Conservation (phyloP, 1,140 invertebrate species). For the Euura lappo region DNA sequence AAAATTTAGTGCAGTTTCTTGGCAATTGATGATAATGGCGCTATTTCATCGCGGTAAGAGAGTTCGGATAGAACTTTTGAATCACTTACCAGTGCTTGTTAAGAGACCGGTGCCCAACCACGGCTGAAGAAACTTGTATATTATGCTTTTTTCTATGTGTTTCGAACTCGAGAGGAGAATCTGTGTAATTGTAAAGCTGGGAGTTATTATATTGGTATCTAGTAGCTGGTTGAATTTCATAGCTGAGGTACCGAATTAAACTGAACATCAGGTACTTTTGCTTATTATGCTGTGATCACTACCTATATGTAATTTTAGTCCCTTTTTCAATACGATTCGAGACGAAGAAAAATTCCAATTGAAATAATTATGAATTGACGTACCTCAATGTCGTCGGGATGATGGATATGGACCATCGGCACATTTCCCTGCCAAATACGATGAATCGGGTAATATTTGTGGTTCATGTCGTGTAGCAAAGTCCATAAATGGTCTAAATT, state of each 20-base stretch:
- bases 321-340: too few relatives aligned
- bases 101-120: conserved; percentile 74
- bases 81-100: conserved; percentile 56
- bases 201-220: not conserved
- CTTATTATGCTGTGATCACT: too few relatives aligned
- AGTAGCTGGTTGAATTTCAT: too few relatives aligned
- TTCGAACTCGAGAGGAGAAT: conserved; percentile 49
- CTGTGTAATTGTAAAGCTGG: conserved; percentile 22
- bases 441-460: conserved; percentile 42
- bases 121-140: conserved; percentile 66
- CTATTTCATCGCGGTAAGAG: too few relatives aligned
- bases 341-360: too few relatives aligned
- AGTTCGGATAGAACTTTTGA: too few relatives aligned
- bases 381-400: conserved; percentile 34
- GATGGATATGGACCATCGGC: conserved; percentile 9
- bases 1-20: too few relatives aligned
- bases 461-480: not conserved
- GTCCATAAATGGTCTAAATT: conserved; percentile 37
- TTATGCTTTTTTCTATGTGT: conserved; percentile 66
- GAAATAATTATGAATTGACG: not conserved
- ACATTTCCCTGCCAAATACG: conserved; percentile 27
- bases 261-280: too few relatives aligned
- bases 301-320: too few relatives aligned
- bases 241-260: too few relatives aligned
- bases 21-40: too few relatives aligned